phyloP scores from a whole-genome alignment of 92 coral and sea anemone genomes.

The Isaurus tuberculatus region DNA sequence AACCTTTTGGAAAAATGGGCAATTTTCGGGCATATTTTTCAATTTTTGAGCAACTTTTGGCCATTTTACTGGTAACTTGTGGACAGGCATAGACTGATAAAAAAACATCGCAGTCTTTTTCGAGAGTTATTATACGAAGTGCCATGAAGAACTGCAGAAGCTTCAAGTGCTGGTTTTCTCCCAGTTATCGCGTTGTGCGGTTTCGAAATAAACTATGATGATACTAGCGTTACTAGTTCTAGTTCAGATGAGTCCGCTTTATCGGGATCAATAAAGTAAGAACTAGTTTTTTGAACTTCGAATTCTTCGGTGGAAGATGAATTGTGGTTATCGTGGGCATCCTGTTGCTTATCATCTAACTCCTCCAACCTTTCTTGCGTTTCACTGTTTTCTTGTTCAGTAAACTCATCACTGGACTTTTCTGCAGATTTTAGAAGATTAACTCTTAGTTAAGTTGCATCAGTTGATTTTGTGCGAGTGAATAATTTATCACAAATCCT shows the following conservation, averaged over 20 bases:
- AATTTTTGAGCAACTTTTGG: too few species aligned
- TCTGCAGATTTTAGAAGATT: background rate
- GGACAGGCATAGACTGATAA: too few species aligned
- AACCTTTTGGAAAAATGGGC: too few species aligned
- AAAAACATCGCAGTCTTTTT: too few species aligned
- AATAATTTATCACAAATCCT: too few species aligned
- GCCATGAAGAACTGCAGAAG: too few species aligned
- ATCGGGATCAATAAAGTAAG: constrained; percentile 42
- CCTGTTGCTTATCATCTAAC: background rate
- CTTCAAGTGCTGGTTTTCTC: too few species aligned
- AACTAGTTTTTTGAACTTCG: constrained; percentile 14
- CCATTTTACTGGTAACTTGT: too few species aligned
- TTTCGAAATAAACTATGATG: background rate
- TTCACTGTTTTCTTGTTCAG: background rate
- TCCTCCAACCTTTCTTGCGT: background rate
- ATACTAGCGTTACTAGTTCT: constrained; percentile 37
- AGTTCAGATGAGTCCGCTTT: constrained; percentile 45
- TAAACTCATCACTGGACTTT: background rate
- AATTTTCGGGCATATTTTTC: too few species aligned
- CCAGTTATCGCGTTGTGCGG: background rate
- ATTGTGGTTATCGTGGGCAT: background rate
- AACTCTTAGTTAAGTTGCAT: background rate
- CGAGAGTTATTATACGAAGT: too few species aligned
- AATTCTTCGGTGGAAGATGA: background rate
- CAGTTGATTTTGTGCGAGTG: background rate